phyloP scores from a whole-genome alignment of 2,888 invertebrate species.

The Drosophila peninsularis region DNA sequence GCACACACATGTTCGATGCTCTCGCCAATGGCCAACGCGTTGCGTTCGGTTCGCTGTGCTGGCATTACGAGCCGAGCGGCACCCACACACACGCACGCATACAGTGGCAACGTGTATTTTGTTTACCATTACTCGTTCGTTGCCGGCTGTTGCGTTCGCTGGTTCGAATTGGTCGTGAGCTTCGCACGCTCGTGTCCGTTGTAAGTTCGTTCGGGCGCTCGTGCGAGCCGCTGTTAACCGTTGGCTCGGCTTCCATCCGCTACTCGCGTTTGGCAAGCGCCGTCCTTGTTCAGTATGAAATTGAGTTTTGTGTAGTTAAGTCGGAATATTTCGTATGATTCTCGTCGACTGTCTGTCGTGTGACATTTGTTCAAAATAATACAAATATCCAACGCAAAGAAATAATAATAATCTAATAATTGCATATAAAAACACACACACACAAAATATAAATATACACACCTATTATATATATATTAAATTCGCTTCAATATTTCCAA shows the following conservation, averaged over 20 bases:
- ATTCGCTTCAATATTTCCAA: constrained; percentile 63
- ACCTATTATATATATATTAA: constrained; percentile 41
- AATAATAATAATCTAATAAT: constrained; percentile 35
- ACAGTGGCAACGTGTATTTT: constrained; percentile 59
- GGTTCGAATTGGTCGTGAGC: constrained; percentile 70
- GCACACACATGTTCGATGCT: constrained; percentile 67
- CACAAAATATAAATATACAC: constrained; percentile 20
- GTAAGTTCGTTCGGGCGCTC: constrained; percentile 65
- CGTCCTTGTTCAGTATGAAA: constrained; percentile 85
- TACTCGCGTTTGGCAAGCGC: constrained; percentile 78
- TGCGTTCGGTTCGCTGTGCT: constrained; percentile 47
- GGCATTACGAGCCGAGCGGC: constrained; percentile 24
- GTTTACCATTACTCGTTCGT: constrained; percentile 71
- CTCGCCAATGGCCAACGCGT: constrained; percentile 61
- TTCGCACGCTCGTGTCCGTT: constrained; percentile 44
- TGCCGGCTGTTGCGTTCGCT: constrained; percentile 77
- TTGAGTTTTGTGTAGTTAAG: constrained; percentile 85
- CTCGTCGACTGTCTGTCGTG: constrained; percentile 80
- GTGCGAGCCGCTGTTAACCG: constrained; percentile 52
- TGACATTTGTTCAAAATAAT: constrained; percentile 76
- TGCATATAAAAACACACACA: constrained; percentile 36
- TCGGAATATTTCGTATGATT: constrained; percentile 85
- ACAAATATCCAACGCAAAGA: constrained; percentile 54
- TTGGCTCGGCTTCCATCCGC: constrained; percentile 71
- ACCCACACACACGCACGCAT: constrained; percentile 25